Conservation (phyloP, 2,113 vertebrate genomes). For the Centropus bengalensis region DNA sequence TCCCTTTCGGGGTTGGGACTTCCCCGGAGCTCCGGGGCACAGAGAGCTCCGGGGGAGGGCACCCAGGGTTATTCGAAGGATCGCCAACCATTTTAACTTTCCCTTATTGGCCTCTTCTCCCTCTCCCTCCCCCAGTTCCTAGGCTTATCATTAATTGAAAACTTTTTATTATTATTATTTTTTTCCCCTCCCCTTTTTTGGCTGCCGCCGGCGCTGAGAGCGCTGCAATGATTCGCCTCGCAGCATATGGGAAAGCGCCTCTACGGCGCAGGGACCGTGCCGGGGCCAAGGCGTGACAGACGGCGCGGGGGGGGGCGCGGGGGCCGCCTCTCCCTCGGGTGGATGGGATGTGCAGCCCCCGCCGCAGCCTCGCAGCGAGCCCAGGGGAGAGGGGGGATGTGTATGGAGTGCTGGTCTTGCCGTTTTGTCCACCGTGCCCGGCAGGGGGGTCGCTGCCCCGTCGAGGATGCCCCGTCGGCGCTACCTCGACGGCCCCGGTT, state of each 20-base stretch:
- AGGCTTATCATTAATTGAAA: constrained; percentile 63
- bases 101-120: constrained; percentile 17
- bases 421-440: background rate
- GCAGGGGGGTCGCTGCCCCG: background rate
- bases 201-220: constrained; percentile 13
- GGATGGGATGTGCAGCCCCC: no score
- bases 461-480: background rate
- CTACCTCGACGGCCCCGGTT: background rate
- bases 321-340: background rate
- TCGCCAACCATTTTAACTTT: constrained; percentile 55
- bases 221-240: constrained; percentile 12
- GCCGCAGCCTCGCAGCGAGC: no score
- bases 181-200: background rate
- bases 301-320: background rate
- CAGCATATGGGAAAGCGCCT: constrained; percentile 6
- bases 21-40: background rate
- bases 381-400: background rate
- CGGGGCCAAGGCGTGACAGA: background rate
- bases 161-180: constrained; percentile 7
- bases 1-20: background rate
- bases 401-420: no score
- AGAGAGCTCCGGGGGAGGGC: background rate
- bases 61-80: constrained; percentile 29
- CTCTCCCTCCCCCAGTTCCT: background rate
- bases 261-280: background rate